Conservation (phyloP, 2,888 invertebrate species). For the Nomada fabriciana region DNA sequence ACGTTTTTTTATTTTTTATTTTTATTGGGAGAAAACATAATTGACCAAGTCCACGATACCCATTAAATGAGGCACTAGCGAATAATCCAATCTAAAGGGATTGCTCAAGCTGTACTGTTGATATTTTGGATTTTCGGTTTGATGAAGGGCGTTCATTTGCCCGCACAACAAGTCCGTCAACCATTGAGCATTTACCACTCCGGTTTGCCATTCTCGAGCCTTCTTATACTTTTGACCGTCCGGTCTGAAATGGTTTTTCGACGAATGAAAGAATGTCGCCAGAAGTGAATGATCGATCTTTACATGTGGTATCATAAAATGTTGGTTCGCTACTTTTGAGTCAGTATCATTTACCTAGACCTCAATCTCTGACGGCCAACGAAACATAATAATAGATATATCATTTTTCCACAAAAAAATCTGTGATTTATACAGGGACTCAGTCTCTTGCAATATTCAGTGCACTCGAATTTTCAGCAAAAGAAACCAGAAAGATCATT, state of each 20-base stretch:
- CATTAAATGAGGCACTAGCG: constrained; percentile 94
- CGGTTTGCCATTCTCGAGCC: constrained; percentile 96
- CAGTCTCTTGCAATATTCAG: too few relatives aligned
- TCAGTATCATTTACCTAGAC: too few relatives aligned
- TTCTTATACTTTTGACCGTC: constrained; percentile 95
- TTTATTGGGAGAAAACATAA: constrained; percentile 29
- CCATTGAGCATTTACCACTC: constrained; percentile 97
- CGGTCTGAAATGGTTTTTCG: constrained; percentile 85
- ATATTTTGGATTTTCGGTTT: constrained; percentile 93
- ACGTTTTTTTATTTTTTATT: background rate
- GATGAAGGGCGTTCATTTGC: constrained; percentile 92
- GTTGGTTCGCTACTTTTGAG: background rate
- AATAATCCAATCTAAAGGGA: constrained; percentile 94
- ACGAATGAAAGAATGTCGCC: background rate
- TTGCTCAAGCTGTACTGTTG: constrained; percentile 93
- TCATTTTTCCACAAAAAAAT: too few relatives aligned
- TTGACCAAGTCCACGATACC: constrained; percentile 87
- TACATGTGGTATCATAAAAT: constrained; percentile 6
- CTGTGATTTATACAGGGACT: too few relatives aligned
- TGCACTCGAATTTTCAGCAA: too few relatives aligned
- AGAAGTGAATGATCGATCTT: background rate
- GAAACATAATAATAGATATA: too few relatives aligned
- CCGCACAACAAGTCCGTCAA: constrained; percentile 96
- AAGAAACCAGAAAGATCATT: too few relatives aligned
- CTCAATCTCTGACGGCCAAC: too few relatives aligned